Evolutionary conservation across 2,797 vertebrate genomes (phyloP), one percentile per base, ranked within the genome.

Genomic region (Halcyon leucocephala): DNA sequence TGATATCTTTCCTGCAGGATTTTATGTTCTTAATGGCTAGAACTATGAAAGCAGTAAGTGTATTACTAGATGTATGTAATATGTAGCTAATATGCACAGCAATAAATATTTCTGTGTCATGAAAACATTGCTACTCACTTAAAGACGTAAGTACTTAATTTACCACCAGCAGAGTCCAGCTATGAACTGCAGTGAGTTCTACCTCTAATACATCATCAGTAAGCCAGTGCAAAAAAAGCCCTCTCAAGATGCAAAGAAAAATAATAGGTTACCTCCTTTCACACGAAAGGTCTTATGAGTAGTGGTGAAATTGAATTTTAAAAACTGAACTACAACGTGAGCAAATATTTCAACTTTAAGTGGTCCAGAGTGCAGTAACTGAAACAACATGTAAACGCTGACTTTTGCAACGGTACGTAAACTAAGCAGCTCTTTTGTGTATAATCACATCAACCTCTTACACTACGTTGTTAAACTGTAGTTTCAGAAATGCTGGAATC

Each of bases 401-500:
- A 12, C 61, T 86, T 76, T 76, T 73, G 82, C 24, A 65, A 58
- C 19, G 24, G 15, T 25, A 51, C 35, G 46, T 55, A 91, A 93
- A 81, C 54, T 87, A 71, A 77, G 25, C 39, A 67, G 35, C 26
- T 73, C 49, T 49, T 52, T 70, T 94, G 51, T 86, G 48, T 87
- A 94, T 33, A 96, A 73, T 31, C 72, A 52, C 69, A 72, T 9
- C 41, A 49, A 8, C 10, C 31, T 78, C 80, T 76, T 81, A 94
- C 24, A 82, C 33, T 69, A 71, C 26, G 10, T 80, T 35, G 51
- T 78, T 69, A 89, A 94, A 96, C 46, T 82, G 66, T n/a, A 88
- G 81, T 90, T 97, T 95, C 79, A 90, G 74, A 94, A 96, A 97
- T 46, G 37, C 46, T 95, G 96, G 86, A 84, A 94, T 95, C 78